Conservation (phyloP, 2,888 invertebrate genomes). For the Apotomis turbidana region DNA sequence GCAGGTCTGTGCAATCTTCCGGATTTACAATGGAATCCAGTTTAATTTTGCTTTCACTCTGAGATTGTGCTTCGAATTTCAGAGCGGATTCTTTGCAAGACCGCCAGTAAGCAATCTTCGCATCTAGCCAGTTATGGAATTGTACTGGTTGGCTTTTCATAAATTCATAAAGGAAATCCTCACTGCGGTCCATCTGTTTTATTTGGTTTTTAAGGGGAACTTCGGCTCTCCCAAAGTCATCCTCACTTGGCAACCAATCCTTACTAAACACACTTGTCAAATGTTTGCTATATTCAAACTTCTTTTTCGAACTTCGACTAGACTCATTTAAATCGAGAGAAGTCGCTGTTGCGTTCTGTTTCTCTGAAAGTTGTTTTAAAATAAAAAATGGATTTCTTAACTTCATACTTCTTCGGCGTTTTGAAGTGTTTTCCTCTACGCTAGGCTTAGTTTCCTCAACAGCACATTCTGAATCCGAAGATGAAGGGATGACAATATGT, state of each 20-base stretch:
- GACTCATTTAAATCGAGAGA: slow-evolving; percentile 34
- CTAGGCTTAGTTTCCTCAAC: slow-evolving; percentile 46
- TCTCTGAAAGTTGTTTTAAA: slow-evolving; percentile 61
- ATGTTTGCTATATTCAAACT: slow-evolving; percentile 47
- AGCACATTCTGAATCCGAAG: slow-evolving; percentile 69
- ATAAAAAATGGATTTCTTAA: slow-evolving; percentile 72
- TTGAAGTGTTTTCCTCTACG: slow-evolving; percentile 44
- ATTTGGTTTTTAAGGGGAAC: slow-evolving; percentile 50
- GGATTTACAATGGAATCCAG: slow-evolving; percentile 59
- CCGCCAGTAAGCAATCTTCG: slow-evolving; percentile 65
- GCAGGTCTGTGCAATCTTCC: slow-evolving; percentile 63
- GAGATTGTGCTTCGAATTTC: slow-evolving; percentile 51
- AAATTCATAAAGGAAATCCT: slow-evolving; percentile 63
- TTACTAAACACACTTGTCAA: slow-evolving; percentile 53
- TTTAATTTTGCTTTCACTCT: slow-evolving; percentile 46
- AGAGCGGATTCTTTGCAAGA: slow-evolving; percentile 59
- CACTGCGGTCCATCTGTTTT: slow-evolving; percentile 54
- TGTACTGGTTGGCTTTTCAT: slow-evolving; percentile 54
- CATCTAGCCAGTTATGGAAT: slow-evolving; percentile 66
- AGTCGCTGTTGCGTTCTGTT: slow-evolving; percentile 44
- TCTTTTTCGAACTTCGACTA: slow-evolving; percentile 27
- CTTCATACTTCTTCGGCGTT: slow-evolving; percentile 55
- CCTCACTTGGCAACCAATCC: slow-evolving; percentile 63
- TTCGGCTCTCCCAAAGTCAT: slow-evolving; percentile 71
- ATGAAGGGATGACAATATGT: slow-evolving; percentile 63